Evolutionary conservation across 2,888 invertebrate species (phyloP).

Genomic region (Nephrotoma appendiculata): DNA sequence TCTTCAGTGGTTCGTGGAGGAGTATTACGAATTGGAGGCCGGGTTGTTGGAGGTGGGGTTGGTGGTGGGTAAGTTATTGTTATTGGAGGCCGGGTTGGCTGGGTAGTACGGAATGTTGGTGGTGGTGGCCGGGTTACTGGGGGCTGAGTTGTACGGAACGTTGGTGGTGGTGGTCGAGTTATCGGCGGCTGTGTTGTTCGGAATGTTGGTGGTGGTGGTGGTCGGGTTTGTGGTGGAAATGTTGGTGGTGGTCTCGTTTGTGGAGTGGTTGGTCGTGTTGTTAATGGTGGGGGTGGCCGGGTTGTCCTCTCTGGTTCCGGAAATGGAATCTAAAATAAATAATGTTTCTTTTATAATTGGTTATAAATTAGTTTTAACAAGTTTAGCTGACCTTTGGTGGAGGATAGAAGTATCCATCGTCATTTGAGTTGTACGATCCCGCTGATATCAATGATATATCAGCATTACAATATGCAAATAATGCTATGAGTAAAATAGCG

Average conservation of each 20-base stretch:
- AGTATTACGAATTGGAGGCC: neutral
- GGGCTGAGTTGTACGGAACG: neutral
- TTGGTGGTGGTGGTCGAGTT: neutral
- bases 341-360: neutral
- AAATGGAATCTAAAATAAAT: neutral
- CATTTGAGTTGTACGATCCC: neutral
- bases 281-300: neutral
- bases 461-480: neutral
- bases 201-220: constrained; percentile 5
- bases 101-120: neutral
- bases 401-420: constrained; percentile 1
- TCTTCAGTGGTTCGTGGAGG: neutral
- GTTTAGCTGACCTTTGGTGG: neutral
- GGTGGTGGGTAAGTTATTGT: neutral
- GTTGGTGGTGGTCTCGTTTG: neutral
- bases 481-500: neutral
- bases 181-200: neutral
- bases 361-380: neutral
- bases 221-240: constrained; percentile 11
- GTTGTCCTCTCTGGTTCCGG: neutral
- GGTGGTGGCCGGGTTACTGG: neutral
- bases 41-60: neutral
- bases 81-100: neutral
- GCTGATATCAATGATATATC: constrained; percentile 5
- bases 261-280: neutral